phyloP scores from a whole-genome alignment of 2,113 vertebrate genomes.

The Passerina amoena region DNA sequence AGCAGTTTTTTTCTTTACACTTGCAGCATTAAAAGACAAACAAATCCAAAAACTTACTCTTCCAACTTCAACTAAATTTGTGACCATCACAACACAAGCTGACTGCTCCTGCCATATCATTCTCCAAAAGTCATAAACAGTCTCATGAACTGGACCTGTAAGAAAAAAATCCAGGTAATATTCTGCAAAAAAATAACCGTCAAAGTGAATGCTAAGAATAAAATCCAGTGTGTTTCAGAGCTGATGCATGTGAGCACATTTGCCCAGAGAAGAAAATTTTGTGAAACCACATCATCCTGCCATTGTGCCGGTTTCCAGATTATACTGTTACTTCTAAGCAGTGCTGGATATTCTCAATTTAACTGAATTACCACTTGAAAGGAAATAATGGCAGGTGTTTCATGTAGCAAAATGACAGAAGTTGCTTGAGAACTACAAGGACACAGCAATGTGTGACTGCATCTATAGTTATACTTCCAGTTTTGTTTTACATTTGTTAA shows the following conservation, averaged over 20 bases:
- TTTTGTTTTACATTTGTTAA: neutral
- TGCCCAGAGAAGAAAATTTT: neutral
- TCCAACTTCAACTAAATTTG: slow-evolving; percentile 98
- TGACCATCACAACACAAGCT: slow-evolving; percentile 97
- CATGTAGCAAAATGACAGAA: neutral
- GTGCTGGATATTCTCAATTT: neutral
- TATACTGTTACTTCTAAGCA: neutral
- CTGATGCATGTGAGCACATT: neutral
- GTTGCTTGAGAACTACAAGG: neutral
- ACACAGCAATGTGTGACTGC: neutral
- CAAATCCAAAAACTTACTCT: slow-evolving; percentile 80
- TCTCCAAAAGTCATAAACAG: slow-evolving; percentile 99
- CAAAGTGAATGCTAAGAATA: neutral
- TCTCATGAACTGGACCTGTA: slow-evolving; percentile 96
- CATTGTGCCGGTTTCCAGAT: neutral
- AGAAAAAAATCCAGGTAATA: slow-evolving; percentile 10
- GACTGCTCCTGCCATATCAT: slow-evolving; percentile 99
- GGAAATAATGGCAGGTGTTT: neutral
- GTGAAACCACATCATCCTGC: slow-evolving; percentile 2
- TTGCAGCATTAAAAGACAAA: neutral
- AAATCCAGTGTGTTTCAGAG: neutral
- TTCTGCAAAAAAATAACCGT: neutral
- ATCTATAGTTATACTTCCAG: neutral
- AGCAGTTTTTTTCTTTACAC: neutral
- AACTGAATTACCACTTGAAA: slow-evolving; percentile 42